Evolutionary conservation across 2,797 vertebrate genomes (phyloP).

Genomic region (Triplophysa bombifrons): DNA sequence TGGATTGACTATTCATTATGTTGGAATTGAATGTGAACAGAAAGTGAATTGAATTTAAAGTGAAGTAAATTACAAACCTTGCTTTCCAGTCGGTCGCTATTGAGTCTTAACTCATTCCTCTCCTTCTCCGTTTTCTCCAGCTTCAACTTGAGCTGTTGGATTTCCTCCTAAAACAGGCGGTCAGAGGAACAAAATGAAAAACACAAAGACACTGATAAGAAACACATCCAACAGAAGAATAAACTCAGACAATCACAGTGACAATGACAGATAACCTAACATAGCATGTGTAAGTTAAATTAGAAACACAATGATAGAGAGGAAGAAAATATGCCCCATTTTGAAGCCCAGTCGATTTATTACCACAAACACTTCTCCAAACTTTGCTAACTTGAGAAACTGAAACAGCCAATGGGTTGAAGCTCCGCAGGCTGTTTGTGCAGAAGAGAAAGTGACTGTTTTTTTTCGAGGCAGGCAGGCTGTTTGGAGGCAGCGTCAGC

Average conservation of each 20-base stretch:
- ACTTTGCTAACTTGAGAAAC: constrained; percentile 11
- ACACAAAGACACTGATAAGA: constrained; percentile 8
- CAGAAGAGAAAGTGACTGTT: constrained; percentile 39
- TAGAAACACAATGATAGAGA: constrained; percentile 13
- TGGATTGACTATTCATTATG: neutral
- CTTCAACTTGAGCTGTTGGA: constrained; percentile 89
- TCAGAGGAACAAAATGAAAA: neutral
- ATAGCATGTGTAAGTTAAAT: constrained; percentile 4
- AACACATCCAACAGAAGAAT: constrained; percentile 1
- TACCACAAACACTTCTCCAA: constrained; percentile 3
- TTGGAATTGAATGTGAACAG: neutral
- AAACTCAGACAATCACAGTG: neutral
- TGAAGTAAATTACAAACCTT: constrained; percentile 73
- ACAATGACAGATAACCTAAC: constrained; percentile 6
- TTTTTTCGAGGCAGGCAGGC: constrained; percentile 48
- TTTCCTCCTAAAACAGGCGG: constrained; percentile 84
- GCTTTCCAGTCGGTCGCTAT: constrained; percentile 90
- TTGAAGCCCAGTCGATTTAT: neutral
- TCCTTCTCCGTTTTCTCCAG: constrained; percentile 96
- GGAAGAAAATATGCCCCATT: constrained; percentile 2
- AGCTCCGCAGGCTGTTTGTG: constrained; percentile 33
- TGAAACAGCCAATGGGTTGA: constrained; percentile 19
- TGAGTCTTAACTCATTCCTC: constrained; percentile 91
- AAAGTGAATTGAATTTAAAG: neutral
- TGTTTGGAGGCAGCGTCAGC: constrained; percentile 43